These are phyloP conservation scores for Melanophora roralis DNA, from an alignment of 2,888 invertebrate genomes.

Conservation along the genomic window DNA sequence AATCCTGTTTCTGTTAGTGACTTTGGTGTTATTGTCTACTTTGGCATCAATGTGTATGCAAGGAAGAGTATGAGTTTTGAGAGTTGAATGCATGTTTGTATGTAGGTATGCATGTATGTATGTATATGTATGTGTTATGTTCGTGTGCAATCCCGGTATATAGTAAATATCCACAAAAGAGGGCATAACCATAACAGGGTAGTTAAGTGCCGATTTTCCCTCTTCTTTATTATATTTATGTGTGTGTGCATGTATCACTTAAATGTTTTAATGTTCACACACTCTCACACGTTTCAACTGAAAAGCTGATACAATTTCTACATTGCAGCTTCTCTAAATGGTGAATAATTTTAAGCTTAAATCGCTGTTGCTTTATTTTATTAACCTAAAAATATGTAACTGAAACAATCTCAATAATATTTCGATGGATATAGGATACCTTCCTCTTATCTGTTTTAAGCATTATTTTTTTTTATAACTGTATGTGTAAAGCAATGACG, in stretches of 20 bases:
- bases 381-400: no score
- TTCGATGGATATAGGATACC: no score
- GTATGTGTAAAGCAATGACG: no score
- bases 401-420: no score
- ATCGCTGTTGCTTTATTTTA: no score
- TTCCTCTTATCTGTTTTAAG: no score
- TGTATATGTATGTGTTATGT: constrained; percentile 66
- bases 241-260: no score
- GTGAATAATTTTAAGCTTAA: no score
- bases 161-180: neutral
- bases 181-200: constrained; percentile 38
- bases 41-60: constrained; percentile 64
- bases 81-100: constrained; percentile 11
- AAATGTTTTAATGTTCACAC: no score
- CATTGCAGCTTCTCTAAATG: no score
- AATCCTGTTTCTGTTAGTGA: constrained; percentile 76
- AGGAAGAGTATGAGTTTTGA: constrained; percentile 26
- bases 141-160: constrained; percentile 59
- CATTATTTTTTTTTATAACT: no score
- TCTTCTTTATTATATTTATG: neutral
- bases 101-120: constrained; percentile 61
- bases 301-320: constrained; percentile 18
- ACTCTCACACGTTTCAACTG: no score
- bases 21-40: constrained; percentile 65
- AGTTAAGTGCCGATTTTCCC: constrained; percentile 54